These are phyloP conservation scores for Trematocara marginatum DNA, from an alignment of 2,113 vertebrate genomes.

Conservation along the genomic window DNA sequence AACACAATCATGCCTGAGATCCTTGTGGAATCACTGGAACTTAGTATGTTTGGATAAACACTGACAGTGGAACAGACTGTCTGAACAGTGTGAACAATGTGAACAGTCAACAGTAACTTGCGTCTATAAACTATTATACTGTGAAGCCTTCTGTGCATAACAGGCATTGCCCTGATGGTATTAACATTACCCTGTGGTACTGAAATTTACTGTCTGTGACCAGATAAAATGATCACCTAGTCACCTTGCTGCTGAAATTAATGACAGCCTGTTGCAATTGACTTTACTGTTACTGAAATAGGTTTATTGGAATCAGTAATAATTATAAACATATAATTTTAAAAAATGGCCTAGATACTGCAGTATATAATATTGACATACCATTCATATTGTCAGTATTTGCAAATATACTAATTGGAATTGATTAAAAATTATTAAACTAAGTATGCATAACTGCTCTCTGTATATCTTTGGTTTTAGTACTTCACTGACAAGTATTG, in stretches of 20 bases:
- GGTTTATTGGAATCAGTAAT: not conserved
- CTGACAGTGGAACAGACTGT: conserved; percentile 4
- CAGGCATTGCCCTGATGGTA: not conserved
- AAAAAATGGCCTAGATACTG: not conserved
- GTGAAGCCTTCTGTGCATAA: not conserved
- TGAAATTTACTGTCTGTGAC: not conserved
- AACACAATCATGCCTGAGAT: conserved; percentile 45
- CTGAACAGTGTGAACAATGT: not conserved
- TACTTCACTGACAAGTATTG: not conserved
- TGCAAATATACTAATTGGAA: not conserved
- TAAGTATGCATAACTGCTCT: not conserved
- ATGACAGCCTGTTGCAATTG: not conserved
- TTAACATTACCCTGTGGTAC: not conserved
- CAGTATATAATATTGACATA: not conserved
- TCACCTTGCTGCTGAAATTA: not conserved
- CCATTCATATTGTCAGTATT: not conserved
- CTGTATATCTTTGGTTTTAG: not conserved
- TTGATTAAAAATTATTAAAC: not conserved
- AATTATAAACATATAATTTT: accelerated
- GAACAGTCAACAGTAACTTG: not conserved
- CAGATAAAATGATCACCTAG: not conserved
- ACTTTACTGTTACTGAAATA: not conserved
- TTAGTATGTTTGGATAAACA: conserved; percentile 29
- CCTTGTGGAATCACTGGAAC: conserved; percentile 29
- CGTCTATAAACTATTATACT: not conserved